phyloP scores from a whole-genome alignment of 1,140 invertebrate genomes.

The Physella acuta region DNA sequence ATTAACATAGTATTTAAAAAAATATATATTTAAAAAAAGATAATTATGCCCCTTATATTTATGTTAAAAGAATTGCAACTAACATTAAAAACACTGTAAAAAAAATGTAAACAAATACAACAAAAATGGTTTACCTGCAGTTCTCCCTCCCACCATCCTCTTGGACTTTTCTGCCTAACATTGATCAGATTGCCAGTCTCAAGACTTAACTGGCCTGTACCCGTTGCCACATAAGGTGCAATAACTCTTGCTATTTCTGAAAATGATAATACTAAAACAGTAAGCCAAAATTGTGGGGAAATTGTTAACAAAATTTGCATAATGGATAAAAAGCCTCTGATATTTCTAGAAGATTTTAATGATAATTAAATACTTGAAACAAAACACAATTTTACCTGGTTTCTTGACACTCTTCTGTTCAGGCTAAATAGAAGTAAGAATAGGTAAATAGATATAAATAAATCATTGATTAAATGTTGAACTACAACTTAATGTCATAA shows the following conservation, averaged over 20 bases:
- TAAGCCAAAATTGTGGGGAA: too few relatives aligned
- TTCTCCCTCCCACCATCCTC: conserved; percentile 99
- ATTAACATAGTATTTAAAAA: background rate
- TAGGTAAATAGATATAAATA: too few relatives aligned
- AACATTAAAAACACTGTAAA: background rate
- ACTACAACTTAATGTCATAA: too few relatives aligned
- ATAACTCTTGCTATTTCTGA: conserved; percentile 22
- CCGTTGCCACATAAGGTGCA: conserved; percentile 84
- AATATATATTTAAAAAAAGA: background rate
- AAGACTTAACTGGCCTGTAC: conserved; percentile 85
- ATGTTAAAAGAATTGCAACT: background rate
- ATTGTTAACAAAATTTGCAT: background rate
- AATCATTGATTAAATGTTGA: too few relatives aligned
- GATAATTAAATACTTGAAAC: background rate
- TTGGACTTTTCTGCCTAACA: conserved; percentile 92
- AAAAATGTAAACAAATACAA: background rate
- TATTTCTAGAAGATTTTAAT: background rate
- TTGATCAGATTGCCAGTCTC: conserved; percentile 92
- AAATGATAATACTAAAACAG: too few relatives aligned
- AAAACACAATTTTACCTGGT: conserved; percentile 62
- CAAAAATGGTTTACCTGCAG: conserved; percentile 79
- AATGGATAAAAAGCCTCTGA: background rate
- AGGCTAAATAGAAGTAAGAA: conserved; percentile 33
- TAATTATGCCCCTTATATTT: background rate
- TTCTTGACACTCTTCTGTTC: conserved; percentile 65